Percentiles rank a stretch among this genome's conserved stretches.
Evolutionary conservation across 2,797 vertebrate species (phyloP).

Genomic region (Molothrus aeneus): DNA sequence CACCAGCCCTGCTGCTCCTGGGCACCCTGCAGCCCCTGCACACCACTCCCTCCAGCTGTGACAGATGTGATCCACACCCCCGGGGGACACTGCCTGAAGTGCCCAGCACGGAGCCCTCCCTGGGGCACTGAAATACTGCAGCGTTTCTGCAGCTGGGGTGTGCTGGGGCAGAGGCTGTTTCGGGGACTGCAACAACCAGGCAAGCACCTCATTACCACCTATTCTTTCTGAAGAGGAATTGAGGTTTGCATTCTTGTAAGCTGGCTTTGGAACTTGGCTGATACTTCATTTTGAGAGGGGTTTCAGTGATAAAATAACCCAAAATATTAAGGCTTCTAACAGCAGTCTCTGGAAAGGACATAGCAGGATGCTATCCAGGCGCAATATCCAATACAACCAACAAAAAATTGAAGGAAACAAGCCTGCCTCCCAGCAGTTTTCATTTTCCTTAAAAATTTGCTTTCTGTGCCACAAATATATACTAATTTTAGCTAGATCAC

Average conservation of each 20-base stretch:
- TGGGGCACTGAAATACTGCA: background rate
- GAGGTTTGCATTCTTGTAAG: background rate
- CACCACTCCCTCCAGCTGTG: background rate
- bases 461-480: background rate
- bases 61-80: background rate
- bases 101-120: background rate
- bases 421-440: background rate
- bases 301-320: background rate
- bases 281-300: background rate
- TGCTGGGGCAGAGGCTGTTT: background rate
- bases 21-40: background rate
- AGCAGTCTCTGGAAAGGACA: background rate
- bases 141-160: fast-evolving
- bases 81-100: background rate
- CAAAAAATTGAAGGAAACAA: background rate
- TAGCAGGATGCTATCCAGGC: background rate
- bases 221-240: background rate
- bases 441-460: background rate
- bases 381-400: background rate
- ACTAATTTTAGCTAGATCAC: background rate
- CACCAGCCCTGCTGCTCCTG: background rate
- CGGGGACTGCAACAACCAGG: background rate
- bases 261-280: background rate
- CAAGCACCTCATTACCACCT: background rate
- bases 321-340: background rate